phyloP scores from a whole-genome alignment of 2,888 invertebrate genomes.

The Eulithis testata region DNA sequence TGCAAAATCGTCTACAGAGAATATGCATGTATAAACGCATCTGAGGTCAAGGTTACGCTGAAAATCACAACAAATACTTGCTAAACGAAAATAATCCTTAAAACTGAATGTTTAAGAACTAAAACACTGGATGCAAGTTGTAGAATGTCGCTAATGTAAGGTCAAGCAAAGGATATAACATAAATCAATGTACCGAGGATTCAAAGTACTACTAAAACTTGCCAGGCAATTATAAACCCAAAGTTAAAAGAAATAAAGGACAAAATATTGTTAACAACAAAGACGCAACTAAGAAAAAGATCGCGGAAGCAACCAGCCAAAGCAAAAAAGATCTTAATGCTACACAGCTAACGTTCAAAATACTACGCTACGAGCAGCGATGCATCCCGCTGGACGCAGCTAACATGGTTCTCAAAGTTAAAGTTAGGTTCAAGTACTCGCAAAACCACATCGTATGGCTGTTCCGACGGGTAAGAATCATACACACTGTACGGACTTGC shows the following conservation, averaged over 20 bases:
- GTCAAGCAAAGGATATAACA: conserved; percentile 15
- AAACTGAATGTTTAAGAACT: neutral
- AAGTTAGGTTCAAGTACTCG: conserved; percentile 84
- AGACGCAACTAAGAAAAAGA: neutral
- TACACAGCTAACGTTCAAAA: conserved; percentile 48
- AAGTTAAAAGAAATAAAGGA: neutral
- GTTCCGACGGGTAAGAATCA: conserved; percentile 82
- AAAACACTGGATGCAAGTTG: conserved; percentile 3
- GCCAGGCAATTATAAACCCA: conserved; percentile 2
- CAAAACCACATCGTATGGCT: conserved; percentile 84
- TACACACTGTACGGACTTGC: conserved; percentile 26
- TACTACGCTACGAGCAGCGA: conserved; percentile 69
- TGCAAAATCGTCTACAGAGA: conserved; percentile 8
- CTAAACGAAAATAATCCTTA: conserved; percentile 9
- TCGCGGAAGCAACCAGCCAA: conserved; percentile 3
- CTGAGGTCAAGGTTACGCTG: conserved; percentile 1
- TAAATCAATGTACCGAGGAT: conserved; percentile 1
- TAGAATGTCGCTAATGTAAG: conserved; percentile 4
- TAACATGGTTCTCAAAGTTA: conserved; percentile 85
- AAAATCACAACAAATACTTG: conserved; percentile 18
- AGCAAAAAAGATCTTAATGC: conserved; percentile 18
- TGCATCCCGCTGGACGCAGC: conserved; percentile 73
- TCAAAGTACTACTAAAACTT: conserved; percentile 1
- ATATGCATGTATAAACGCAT: neutral
- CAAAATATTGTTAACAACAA: neutral